Conservation (phyloP, 2,797 vertebrate species). For the Enteromius anoplus region DNA sequence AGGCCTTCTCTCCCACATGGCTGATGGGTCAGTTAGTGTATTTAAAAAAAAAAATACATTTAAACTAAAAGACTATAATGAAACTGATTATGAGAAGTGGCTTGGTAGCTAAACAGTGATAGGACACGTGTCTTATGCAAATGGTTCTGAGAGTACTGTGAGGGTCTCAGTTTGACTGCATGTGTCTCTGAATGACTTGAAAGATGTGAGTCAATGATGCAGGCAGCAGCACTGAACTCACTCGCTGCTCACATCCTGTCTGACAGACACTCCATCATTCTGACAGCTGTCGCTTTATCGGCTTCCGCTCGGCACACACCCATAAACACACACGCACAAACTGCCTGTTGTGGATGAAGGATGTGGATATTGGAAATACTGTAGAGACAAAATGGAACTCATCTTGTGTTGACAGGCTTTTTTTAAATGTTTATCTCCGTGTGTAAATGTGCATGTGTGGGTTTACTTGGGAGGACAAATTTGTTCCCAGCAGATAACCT, state of each 20-base stretch:
- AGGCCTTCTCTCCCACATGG: not conserved
- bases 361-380: slow-evolving; percentile 11
- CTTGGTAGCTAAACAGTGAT: not conserved
- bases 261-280: slow-evolving; percentile 47
- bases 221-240: slow-evolving; percentile 42
- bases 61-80: not conserved
- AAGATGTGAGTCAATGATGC: slow-evolving; percentile 44
- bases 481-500: not conserved
- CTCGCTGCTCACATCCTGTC: slow-evolving; percentile 26
- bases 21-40: not conserved
- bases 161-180: slow-evolving; percentile 28
- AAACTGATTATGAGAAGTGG: not conserved
- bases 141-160: slow-evolving; percentile 11
- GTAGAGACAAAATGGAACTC: not conserved
- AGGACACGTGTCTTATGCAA: not conserved
- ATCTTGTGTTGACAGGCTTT: not conserved
- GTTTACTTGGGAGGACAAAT: not conserved
- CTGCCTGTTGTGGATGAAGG: slow-evolving; percentile 22
- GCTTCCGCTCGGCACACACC: slow-evolving; percentile 7
- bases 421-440: slow-evolving; percentile 21
- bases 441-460: slow-evolving; percentile 9
- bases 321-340: slow-evolving; percentile 10
- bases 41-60: not conserved
- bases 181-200: slow-evolving; percentile 28
- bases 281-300: slow-evolving; percentile 47